phyloP scores from a whole-genome alignment of 2,888 invertebrate species.

The Tridacna gigas region DNA sequence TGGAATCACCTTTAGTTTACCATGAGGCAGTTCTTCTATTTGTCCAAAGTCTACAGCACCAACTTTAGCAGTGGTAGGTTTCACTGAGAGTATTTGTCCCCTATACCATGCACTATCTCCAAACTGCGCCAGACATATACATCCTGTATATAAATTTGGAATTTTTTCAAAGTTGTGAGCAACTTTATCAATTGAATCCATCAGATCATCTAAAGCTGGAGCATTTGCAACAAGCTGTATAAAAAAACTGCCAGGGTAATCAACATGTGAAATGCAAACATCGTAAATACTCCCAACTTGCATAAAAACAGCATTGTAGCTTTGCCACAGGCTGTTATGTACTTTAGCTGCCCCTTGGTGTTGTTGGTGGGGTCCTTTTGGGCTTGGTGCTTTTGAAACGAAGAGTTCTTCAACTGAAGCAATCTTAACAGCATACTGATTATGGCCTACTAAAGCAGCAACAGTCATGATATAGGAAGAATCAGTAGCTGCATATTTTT shows the following conservation, averaged over 20 bases:
- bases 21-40: conserved; percentile 47
- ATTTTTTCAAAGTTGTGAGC: conserved; percentile 59
- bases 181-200: conserved; percentile 63
- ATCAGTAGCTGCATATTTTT: conserved; percentile 57
- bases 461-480: conserved; percentile 53
- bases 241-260: conserved; percentile 66
- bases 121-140: conserved; percentile 64
- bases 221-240: conserved; percentile 68
- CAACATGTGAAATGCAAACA: conserved; percentile 66
- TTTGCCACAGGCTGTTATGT: conserved; percentile 43
- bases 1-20: conserved; percentile 49
- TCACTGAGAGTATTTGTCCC: conserved; percentile 48
- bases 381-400: neutral
- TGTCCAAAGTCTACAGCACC: conserved; percentile 72
- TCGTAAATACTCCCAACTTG: conserved; percentile 65
- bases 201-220: conserved; percentile 62
- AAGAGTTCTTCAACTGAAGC: conserved; percentile 56
- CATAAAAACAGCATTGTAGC: conserved; percentile 55
- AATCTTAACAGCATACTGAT: conserved; percentile 63
- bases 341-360: conserved; percentile 2
- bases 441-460: conserved; percentile 47
- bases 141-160: conserved; percentile 44
- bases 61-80: conserved; percentile 45
- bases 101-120: conserved; percentile 67
- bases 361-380: conserved; percentile 5